Evolutionary conservation across 2,888 invertebrate species (phyloP).

Genomic region (Eilema caniola): DNA sequence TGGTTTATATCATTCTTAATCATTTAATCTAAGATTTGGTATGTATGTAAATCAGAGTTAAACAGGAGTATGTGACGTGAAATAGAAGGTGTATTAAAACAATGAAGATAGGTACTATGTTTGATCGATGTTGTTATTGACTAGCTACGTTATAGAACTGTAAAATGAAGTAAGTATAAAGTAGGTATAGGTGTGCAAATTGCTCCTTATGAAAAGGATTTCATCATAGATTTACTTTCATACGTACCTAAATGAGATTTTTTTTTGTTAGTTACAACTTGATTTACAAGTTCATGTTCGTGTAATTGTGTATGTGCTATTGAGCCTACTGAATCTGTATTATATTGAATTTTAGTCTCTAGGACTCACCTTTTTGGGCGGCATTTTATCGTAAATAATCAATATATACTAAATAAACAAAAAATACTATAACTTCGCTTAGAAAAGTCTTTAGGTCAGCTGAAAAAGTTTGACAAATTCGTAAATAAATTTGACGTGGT

Average conservation of each 20-base stretch:
- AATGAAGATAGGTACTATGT: neutral
- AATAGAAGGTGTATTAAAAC: conserved; percentile 1
- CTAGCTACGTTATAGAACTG: neutral
- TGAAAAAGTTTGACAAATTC: conserved; percentile 67
- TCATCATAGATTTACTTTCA: neutral
- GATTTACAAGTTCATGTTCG: neutral
- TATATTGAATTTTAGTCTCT: neutral
- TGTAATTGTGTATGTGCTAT: neutral
- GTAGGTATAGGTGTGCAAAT: neutral
- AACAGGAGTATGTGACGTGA: conserved; percentile 31
- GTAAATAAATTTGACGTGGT: conserved; percentile 70
- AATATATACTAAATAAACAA: conserved; percentile 36
- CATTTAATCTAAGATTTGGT: conserved; percentile 21
- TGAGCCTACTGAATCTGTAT: neutral
- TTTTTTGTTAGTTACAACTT: neutral
- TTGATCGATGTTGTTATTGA: conserved; percentile 21
- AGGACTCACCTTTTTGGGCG: conserved; percentile 80
- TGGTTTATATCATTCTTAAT: neutral
- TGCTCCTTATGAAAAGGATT: neutral
- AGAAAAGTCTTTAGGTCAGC: conserved; percentile 37
- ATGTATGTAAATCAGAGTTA: conserved; percentile 30
- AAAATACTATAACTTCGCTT: conserved; percentile 36
- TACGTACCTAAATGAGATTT: neutral
- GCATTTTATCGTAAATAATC: conserved; percentile 58
- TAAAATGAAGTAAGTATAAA: neutral